Evolutionary conservation across 2,888 invertebrate species (phyloP).

Genomic region (Plagodis dolabraria): DNA sequence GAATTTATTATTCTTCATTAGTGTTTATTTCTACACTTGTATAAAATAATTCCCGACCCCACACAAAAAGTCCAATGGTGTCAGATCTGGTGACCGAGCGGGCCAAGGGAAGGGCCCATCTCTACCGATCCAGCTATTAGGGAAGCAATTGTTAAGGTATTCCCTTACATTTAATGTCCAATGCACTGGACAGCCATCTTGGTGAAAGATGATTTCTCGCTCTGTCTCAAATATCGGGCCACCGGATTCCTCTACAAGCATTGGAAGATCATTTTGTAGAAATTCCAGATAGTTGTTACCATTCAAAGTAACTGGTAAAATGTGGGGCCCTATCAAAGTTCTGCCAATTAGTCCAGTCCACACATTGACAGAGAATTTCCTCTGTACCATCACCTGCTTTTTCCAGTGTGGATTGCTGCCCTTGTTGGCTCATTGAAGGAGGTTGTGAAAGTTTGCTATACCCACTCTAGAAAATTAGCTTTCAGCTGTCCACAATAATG

Average conservation of each 20-base stretch:
- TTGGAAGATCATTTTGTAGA: background rate
- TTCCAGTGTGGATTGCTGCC: background rate
- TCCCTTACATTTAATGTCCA: slow-evolving; percentile 19
- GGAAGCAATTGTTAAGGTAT: slow-evolving; percentile 19
- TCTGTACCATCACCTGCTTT: background rate
- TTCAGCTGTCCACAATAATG: background rate
- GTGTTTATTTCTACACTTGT: background rate
- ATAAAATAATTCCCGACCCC: background rate
- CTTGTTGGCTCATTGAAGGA: background rate
- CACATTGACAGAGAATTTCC: background rate
- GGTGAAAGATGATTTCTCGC: slow-evolving; percentile 12
- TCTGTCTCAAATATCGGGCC: background rate
- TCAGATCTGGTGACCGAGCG: background rate
- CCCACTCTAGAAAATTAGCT: background rate
- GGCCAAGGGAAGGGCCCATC: slow-evolving; percentile 12
- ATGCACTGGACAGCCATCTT: slow-evolving; percentile 28
- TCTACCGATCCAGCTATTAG: slow-evolving; percentile 15
- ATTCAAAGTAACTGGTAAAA: background rate
- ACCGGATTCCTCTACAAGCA: background rate
- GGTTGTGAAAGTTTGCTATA: background rate
- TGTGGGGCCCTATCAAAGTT: background rate
- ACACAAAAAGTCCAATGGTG: background rate
- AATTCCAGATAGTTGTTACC: background rate
- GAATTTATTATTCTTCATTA: background rate
- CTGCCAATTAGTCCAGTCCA: background rate